phyloP scores from a whole-genome alignment of 64 coral and sea anemone genomes.

The Montipora foliosa region DNA sequence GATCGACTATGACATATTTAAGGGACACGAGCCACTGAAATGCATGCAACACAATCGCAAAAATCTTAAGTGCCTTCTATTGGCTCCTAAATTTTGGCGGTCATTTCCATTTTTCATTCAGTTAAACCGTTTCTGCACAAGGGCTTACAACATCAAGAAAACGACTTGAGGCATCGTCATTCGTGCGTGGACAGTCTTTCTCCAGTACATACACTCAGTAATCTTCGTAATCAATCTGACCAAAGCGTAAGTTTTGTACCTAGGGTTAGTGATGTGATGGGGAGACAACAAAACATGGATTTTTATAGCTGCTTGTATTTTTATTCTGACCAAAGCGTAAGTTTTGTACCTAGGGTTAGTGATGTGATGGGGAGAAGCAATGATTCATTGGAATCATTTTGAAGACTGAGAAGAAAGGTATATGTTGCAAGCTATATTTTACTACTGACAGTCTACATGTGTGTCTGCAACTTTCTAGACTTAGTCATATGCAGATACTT shows the following conservation, averaged over 20 bases:
- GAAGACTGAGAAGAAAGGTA: conserved; percentile 8
- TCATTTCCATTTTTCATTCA: not conserved
- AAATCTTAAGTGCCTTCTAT: not conserved
- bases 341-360: conserved; percentile 16
- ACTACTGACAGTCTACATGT: not conserved
- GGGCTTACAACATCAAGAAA: not conserved
- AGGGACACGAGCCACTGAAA: not conserved
- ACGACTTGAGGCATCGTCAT: not conserved
- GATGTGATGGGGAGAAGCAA: conserved; percentile 20
- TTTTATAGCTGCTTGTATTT: conserved; percentile 59
- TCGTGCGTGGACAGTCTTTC: not conserved
- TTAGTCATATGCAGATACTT: too few relatives aligned
- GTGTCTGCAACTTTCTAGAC: too few relatives aligned
- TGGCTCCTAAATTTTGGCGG: not conserved
- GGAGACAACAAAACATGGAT: conserved; percentile 9
- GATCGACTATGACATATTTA: not conserved
- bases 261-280: not conserved
- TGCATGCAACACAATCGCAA: not conserved
- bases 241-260: too few relatives aligned
- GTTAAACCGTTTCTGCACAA: not conserved
- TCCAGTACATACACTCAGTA: not conserved
- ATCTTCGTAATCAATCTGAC: not conserved
- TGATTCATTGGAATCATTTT: conserved; percentile 30
- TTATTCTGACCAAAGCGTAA: conserved; percentile 39
- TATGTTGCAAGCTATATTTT: not conserved